These are phyloP conservation scores for Pluvianellus socialis DNA, from an alignment of 2,113 vertebrate species.

Conservation along the genomic window DNA sequence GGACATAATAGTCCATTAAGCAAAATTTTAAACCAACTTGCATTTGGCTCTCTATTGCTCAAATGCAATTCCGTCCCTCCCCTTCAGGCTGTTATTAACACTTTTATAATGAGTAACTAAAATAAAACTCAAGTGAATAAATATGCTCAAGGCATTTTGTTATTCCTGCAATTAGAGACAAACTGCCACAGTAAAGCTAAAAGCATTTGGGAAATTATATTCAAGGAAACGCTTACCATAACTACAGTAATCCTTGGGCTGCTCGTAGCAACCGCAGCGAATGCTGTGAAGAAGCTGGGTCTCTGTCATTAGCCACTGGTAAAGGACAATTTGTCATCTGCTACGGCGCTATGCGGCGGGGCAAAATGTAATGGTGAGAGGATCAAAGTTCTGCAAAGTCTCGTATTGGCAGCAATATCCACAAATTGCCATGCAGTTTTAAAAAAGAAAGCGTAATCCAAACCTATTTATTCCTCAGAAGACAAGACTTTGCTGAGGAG, in stretches of 20 bases:
- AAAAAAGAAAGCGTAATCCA: background rate
- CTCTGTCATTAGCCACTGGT: background rate
- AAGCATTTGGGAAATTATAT: conserved; percentile 24
- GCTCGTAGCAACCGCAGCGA: background rate
- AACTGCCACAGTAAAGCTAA: background rate
- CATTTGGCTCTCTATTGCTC: background rate
- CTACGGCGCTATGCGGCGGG: rapidly evolving
- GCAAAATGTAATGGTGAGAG: background rate
- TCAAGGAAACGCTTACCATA: background rate
- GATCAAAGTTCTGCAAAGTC: background rate
- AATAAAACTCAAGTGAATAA: conserved; percentile 41
- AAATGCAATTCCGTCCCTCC: background rate
- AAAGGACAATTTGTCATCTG: background rate
- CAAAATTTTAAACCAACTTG: conserved; percentile 1
- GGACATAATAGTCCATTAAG: background rate
- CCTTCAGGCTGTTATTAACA: conserved; percentile 31
- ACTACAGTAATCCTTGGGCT: background rate
- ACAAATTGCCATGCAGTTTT: background rate
- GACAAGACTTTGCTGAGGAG: background rate
- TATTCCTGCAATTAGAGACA: conserved; percentile 43
- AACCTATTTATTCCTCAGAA: background rate
- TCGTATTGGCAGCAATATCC: background rate
- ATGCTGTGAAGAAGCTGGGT: background rate
- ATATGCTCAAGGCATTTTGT: background rate
- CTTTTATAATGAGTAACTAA: conserved; percentile 37